Evolutionary conservation across 2,888 invertebrate species (phyloP).

Genomic region (Apantesis nais): DNA sequence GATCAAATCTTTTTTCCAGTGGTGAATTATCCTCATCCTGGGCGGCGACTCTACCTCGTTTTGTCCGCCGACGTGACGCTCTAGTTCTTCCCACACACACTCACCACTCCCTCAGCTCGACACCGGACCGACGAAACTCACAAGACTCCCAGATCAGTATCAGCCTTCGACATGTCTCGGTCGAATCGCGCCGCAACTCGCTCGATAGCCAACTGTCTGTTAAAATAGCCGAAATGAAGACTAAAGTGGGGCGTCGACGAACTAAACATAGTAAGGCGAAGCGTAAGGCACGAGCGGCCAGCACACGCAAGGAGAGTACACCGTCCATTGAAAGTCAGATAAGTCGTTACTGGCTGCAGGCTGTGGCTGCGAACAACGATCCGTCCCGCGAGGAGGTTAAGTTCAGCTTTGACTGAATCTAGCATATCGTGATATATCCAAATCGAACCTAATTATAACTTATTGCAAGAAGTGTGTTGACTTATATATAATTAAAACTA

Average conservation of each 20-base stretch:
- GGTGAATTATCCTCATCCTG: conserved; percentile 96
- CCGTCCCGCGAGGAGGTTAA: conserved; percentile 83
- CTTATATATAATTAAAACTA: conserved; percentile 38
- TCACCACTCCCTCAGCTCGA: conserved; percentile 82
- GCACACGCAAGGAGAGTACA: conserved; percentile 88
- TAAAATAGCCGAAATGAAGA: conserved; percentile 93
- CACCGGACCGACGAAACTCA: conserved; percentile 87
- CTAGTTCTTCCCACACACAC: conserved; percentile 86
- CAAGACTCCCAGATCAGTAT: conserved; percentile 90
- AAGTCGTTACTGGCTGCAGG: conserved; percentile 88
- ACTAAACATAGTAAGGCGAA: conserved; percentile 77
- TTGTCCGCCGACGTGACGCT: conserved; percentile 94
- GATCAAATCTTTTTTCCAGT: conserved; percentile 67
- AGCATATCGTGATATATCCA: conserved; percentile 46
- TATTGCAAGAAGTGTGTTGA: conserved; percentile 24
- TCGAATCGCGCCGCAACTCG: conserved; percentile 94
- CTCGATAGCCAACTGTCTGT: conserved; percentile 95
- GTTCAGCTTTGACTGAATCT: conserved; percentile 75
- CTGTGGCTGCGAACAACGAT: conserved; percentile 85
- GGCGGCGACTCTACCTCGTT: conserved; percentile 95
- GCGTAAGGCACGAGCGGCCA: conserved; percentile 72
- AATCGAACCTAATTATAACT: conserved; percentile 35
- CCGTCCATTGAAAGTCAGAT: conserved; percentile 93
- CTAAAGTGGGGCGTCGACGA: conserved; percentile 87
- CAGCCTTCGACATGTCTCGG: conserved; percentile 92